Evolutionary conservation across 1,140 invertebrate species (phyloP), one percentile per base, ranked within the genome.

Genomic region (Spodoptera litura): DNA sequence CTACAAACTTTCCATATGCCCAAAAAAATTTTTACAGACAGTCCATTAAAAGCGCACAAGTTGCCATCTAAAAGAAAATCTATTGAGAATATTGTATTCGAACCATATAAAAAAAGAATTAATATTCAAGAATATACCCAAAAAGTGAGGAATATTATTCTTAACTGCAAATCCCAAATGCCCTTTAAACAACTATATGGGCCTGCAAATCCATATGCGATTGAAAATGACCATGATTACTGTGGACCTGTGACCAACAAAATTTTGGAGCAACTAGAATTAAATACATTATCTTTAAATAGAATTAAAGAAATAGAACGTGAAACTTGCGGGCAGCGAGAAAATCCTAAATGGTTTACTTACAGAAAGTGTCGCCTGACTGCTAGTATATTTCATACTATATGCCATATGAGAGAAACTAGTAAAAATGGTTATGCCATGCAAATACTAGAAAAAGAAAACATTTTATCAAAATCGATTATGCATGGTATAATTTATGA

Each of bases 1-100:
- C 38, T 72, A 44, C 35, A 38, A 38, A 5, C 51, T 56, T 72
- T 72, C 38, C 15, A 72, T 56, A 27, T 27, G 68, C 51, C 53
- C 6, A 53, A 55, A 55, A 72, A 56, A 56, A 27, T 11, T 31
- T 72, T 55, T 72, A 55, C 27, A 31, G 52, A 6, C 49, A 72
- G 12, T 64, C 35, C 35, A 38, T 38, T 38, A 38, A 38, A 38
- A 38, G 35, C 35, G 35, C 35, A 38, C 35, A 38, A 38, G 35
- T 38, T 38, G 35, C 35, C 35, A 38, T 38, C 6, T 8, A 38
- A 38, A 38, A 38, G 35, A 38, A 38, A 38, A 38, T 38, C 35
- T 38, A 38, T 38, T 38, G 35, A 38, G 35, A 38, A 38, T 38
- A 38, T 38, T 38, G 35, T 38, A 38, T 38, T 38, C 35, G 35